Evolutionary conservation across 1,140 invertebrate genomes (phyloP).

Genomic region (Cyclargus thomasi): DNA sequence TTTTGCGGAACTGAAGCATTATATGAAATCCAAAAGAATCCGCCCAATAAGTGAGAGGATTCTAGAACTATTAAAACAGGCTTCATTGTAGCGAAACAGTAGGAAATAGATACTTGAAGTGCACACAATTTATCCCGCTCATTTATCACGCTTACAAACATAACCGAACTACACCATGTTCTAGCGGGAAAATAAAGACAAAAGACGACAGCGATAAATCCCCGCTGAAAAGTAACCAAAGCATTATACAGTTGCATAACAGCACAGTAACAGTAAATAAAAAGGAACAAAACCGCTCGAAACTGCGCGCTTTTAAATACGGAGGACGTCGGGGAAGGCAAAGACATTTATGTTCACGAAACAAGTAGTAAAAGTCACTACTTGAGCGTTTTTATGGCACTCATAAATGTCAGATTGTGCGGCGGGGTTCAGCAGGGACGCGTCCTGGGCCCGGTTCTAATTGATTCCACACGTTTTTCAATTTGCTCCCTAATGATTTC

Average conservation of each 20-base stretch:
- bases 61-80: background rate
- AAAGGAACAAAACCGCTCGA: slow-evolving; percentile 69
- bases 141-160: slow-evolving; percentile 36
- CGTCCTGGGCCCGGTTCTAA: slow-evolving; percentile 40
- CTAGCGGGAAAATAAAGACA: slow-evolving; percentile 64
- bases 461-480: slow-evolving; percentile 58
- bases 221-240: slow-evolving; percentile 68
- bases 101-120: background rate
- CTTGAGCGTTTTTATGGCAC: slow-evolving; percentile 76
- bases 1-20: too few relatives aligned
- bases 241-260: slow-evolving; percentile 72
- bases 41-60: too few relatives aligned
- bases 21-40: too few relatives aligned
- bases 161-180: slow-evolving; percentile 56
- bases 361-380: slow-evolving; percentile 77
- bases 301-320: slow-evolving; percentile 74
- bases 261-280: slow-evolving; percentile 68
- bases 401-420: slow-evolving; percentile 76
- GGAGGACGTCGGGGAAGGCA: slow-evolving; percentile 68
- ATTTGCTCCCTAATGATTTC: slow-evolving; percentile 46
- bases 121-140: slow-evolving; percentile 18
- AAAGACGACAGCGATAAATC: slow-evolving; percentile 66
- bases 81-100: background rate
- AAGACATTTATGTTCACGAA: slow-evolving; percentile 77
- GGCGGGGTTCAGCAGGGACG: slow-evolving; percentile 51